Evolutionary conservation across 1,140 invertebrate species (phyloP).

Genomic region (Atopsyche davidsoni): DNA sequence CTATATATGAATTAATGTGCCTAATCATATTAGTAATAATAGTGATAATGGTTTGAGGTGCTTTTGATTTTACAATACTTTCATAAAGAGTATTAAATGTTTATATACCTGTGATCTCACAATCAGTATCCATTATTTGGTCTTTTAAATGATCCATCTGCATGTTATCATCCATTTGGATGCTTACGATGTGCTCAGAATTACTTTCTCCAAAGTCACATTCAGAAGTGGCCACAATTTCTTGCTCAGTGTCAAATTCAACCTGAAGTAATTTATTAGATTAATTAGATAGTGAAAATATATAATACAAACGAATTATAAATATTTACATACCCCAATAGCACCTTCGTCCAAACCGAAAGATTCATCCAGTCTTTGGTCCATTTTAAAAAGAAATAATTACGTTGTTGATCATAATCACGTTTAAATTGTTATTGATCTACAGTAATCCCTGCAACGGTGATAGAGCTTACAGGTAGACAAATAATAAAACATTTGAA

Average conservation of each 20-base stretch:
- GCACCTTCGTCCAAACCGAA: conserved; percentile 37
- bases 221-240: conserved; percentile 14
- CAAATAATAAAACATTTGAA: conserved; percentile 22
- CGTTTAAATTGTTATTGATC: too few species aligned
- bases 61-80: too few species aligned
- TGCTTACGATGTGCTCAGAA: conserved; percentile 9
- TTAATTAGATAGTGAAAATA: neutral
- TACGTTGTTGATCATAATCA: too few species aligned
- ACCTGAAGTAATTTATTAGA: conserved; percentile 1
- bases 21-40: too few species aligned
- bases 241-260: conserved; percentile 17
- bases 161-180: conserved; percentile 19
- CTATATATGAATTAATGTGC: too few species aligned
- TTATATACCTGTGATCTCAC: conserved; percentile 11
- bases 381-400: conserved; percentile 38
- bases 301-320: conserved; percentile 5
- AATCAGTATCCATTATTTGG: conserved; percentile 13
- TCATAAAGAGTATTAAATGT: neutral
- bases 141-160: neutral
- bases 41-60: too few species aligned
- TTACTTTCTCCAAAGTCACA: conserved; percentile 10
- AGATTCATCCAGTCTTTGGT: conserved; percentile 41
- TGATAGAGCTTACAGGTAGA: too few species aligned
- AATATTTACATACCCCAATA: conserved; percentile 35
- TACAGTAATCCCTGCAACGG: too few species aligned